Base-by-base conservation (phyloP, 2,113 vertebrate genomes). In the Cephalophus harveyi region DNA sequence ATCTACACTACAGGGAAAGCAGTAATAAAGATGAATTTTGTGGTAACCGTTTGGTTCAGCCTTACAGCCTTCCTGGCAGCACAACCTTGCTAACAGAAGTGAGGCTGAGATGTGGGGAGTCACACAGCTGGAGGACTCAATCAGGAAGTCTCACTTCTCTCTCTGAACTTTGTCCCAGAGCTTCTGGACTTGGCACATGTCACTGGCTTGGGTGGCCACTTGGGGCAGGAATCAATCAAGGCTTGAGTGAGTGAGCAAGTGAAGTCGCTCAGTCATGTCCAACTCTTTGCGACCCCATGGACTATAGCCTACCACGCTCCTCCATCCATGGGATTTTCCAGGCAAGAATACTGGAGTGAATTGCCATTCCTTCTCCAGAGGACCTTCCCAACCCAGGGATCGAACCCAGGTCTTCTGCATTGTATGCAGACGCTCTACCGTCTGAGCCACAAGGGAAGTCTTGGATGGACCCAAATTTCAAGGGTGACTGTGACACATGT, bases 111-210 rank as follows among this genome's bases (percentile, higher is more conserved):
- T 3, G 0, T 13, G 33, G 17, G 25, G 19, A 55, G 11, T 64
- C 15, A 16, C 13, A 48, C 11, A 11, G 36, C 27, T 30, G 43
- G 48, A 81, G 52, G 67, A 40, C 25, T 86, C 28, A 11, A 12
- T 23, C 0, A 2, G 5, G 15, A 3, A 21, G 17, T 17, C 21
- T 74, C 11, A 0, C 33, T 13, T 46, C 14, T 43, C 6, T 85
- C 60, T 33, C 76, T 52, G 52, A 43, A 30, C 19, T 30, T 40
- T 3, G 23, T 11, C 59, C 36, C 13, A 52, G 28, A 85, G 52
- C 36, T 76, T 89, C 23, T 13, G 8, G 6, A 6, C 52, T 36
- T 46, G 55, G 7, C 43, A 19, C 5, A 21, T 9, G 17, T 60
- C 46, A 52, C 40, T 17, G 48, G 21, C 64, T 57, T 33, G 10